phyloP scores from a whole-genome alignment of 2,113 vertebrate species.

The Crocuta crocuta region DNA sequence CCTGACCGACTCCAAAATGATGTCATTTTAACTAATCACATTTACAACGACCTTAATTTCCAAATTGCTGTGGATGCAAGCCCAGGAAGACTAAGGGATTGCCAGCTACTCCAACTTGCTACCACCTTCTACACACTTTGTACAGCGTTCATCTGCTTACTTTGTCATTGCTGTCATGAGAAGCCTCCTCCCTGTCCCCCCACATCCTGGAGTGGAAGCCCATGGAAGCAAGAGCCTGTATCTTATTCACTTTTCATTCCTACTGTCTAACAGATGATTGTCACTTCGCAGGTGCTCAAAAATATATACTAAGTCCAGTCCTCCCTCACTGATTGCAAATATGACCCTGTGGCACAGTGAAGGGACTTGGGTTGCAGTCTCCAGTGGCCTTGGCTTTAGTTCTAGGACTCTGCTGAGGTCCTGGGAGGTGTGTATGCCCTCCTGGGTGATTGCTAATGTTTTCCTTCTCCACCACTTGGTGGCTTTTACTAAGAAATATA shows the following conservation, averaged over 20 bases:
- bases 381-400: not conserved
- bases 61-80: not conserved
- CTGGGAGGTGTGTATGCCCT: no score
- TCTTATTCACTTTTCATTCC: not conserved
- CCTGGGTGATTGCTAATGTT: not conserved
- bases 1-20: no score
- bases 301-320: not conserved
- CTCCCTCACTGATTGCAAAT: not conserved
- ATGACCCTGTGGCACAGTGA: not conserved
- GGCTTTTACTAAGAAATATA: not conserved
- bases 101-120: not conserved
- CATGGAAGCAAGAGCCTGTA: not conserved
- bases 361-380: not conserved
- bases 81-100: not conserved
- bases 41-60: no score
- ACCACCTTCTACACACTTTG: rapidly evolving
- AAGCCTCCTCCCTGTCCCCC: not conserved
- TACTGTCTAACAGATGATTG: no score
- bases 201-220: not conserved
- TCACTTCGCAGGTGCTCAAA: not conserved
- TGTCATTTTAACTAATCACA: no score
- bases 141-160: no score
- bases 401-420: not conserved
- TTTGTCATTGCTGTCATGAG: not conserved
- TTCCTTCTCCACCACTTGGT: not conserved